Evolutionary conservation across 2,113 vertebrate genomes (phyloP), one percentile per base, ranked within the genome.

Genomic region (Myrmecophaga tridactyla): DNA sequence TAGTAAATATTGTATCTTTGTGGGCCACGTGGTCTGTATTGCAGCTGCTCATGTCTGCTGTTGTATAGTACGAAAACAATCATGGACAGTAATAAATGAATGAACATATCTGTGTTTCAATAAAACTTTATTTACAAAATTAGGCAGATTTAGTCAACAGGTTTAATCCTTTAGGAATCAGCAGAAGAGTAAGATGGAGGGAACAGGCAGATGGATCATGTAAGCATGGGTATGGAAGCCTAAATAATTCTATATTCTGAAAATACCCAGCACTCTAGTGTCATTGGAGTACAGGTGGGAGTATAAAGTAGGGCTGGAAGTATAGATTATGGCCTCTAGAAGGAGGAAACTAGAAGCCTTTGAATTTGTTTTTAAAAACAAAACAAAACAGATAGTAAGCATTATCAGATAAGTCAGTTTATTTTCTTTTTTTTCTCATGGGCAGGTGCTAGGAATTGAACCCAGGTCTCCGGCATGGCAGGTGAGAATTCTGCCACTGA

Each of bases 111-210:
- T 94, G 60, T 86, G 29, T 90, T 83, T 43, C 48, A 86, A 9
- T 84, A 92, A 90, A 85, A 78, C 36, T 77, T 89, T 85, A 65
- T 67, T 92, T 92, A 90, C 14, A 72, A 87, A 86, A 96, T 63
- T 48, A 89, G n/a, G 9, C 70, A 36, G 39, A 73, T 73, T 90
- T 92, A 31, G 62, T 25, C 72, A 88, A 8, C 4, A 56, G 29
- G 72, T 56, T 23, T 67, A 80, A 39, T 85, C 96, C 63, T 14
- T 41, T 70, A 76, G 62, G 48, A 89, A 83, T 23, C 29, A 91
- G 29, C 23, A 27, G 58, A 51, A 94, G 51, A 56, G 83, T 77
- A 41, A 25, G 15, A 56, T 36, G 7, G 77, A 82, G 39, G 25
- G 15, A 86, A 89, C 11, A 89, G 21, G 60, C 36, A 93, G 56